These are phyloP conservation scores for Eueides isabella DNA, from an alignment of 1,140 invertebrate species.

Conservation along the genomic window DNA sequence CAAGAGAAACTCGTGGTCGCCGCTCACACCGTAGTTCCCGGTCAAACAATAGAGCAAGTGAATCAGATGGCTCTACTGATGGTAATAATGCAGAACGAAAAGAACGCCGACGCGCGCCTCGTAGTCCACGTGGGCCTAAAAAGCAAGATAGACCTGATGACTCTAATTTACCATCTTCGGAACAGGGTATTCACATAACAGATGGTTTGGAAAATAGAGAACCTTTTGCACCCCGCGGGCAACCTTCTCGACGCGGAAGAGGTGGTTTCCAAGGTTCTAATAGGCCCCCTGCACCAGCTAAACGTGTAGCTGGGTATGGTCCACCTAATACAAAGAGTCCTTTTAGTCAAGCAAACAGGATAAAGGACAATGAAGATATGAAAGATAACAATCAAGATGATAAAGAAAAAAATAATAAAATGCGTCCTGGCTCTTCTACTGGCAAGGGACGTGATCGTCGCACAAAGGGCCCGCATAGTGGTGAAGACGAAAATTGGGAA, in stretches of 20 bases:
- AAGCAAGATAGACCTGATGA: slow-evolving; percentile 69
- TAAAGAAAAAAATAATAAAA: slow-evolving; percentile 83
- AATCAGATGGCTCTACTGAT: slow-evolving; percentile 74
- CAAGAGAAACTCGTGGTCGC: slow-evolving; percentile 69
- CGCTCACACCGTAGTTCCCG: slow-evolving; percentile 72
- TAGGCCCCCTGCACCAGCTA: slow-evolving; percentile 78
- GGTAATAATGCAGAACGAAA: slow-evolving; percentile 69
- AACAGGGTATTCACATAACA: slow-evolving; percentile 43
- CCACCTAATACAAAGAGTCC: slow-evolving; percentile 89
- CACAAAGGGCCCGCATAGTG: slow-evolving; percentile 79
- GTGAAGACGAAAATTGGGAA: slow-evolving; percentile 86
- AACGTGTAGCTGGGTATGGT: slow-evolving; percentile 87
- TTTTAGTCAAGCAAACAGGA: slow-evolving; percentile 84
- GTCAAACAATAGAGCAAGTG: slow-evolving; percentile 77
- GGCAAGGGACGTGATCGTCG: slow-evolving; percentile 84
- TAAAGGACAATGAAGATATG: slow-evolving; percentile 69
- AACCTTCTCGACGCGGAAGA: slow-evolving; percentile 90
- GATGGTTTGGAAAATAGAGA: slow-evolving; percentile 71
- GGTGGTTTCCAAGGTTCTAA: slow-evolving; percentile 85
- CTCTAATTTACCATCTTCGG: slow-evolving; percentile 42
- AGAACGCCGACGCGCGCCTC: slow-evolving; percentile 67
- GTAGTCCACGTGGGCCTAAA: slow-evolving; percentile 68
- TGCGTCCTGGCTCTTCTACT: slow-evolving; percentile 86
- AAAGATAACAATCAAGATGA: slow-evolving; percentile 76
- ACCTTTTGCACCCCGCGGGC: slow-evolving; percentile 90